These are phyloP conservation scores for Hypanus sabinus DNA, from an alignment of 2,113 vertebrate species.

Conservation along the genomic window DNA sequence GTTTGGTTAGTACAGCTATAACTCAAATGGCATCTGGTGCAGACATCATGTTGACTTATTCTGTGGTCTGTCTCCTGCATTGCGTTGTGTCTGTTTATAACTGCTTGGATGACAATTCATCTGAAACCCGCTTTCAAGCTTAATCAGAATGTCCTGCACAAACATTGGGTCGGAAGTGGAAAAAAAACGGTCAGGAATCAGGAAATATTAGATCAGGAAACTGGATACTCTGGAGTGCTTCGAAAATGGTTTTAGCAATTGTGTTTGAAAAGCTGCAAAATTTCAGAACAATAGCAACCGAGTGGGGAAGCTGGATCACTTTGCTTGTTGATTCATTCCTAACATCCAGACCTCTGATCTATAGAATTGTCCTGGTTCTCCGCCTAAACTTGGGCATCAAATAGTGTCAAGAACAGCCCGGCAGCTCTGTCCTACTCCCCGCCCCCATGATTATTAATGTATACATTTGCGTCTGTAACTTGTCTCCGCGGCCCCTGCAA, in stretches of 20 bases:
- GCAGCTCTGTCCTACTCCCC: too few relatives aligned
- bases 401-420: too few relatives aligned
- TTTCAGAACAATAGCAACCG: neutral
- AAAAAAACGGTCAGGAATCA: neutral
- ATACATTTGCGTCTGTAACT: too few relatives aligned
- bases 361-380: neutral
- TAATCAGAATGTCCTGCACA: slow-evolving; percentile 5
- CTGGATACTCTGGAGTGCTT: neutral
- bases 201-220: neutral
- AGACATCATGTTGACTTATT: slow-evolving; percentile 7
- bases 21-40: neutral
- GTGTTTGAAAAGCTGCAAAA: neutral
- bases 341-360: neutral
- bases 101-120: slow-evolving; percentile 13
- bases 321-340: neutral
- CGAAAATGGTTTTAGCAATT: neutral
- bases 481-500: too few relatives aligned
- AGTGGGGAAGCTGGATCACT: too few relatives aligned
- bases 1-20: neutral
- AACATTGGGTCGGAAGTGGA: neutral
- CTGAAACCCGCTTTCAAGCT: neutral
- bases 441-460: too few relatives aligned
- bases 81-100: slow-evolving; percentile 27
- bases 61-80: slow-evolving; percentile 10
- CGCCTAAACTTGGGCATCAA: neutral